Conservation (phyloP, 2,113 vertebrate genomes). For the Stercorarius parasiticus region DNA sequence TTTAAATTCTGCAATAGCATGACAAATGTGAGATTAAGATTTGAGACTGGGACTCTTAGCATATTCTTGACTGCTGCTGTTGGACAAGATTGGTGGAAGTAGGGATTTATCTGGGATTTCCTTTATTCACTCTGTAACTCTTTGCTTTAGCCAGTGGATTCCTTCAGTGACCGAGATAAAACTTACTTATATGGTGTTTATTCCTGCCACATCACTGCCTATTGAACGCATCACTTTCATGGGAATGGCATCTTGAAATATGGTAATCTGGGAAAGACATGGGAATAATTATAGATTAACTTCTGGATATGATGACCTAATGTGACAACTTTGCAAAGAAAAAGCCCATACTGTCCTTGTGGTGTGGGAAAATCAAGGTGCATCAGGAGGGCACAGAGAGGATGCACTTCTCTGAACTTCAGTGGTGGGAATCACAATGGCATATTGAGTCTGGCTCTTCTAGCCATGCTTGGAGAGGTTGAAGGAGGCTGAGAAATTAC, state of each 20-base stretch:
- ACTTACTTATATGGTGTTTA: background rate
- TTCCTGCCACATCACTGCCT: background rate
- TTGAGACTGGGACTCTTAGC: background rate
- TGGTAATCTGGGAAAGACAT: background rate
- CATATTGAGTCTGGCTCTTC: background rate
- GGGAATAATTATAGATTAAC: background rate
- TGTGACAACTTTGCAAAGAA: background rate
- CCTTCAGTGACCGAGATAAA: background rate
- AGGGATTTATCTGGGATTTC: background rate
- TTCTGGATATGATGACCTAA: background rate
- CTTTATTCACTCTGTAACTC: background rate
- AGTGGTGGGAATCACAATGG: background rate
- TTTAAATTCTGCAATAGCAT: background rate
- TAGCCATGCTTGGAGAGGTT: background rate
- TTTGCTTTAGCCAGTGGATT: background rate
- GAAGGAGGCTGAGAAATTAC: background rate
- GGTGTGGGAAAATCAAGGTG: background rate
- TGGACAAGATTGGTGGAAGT: background rate
- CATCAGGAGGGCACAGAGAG: background rate
- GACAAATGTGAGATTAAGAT: background rate
- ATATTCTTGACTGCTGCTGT: background rate
- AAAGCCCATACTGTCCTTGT: background rate
- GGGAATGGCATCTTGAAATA: background rate
- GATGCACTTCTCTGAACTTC: background rate
- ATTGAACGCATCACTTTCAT: background rate